These are phyloP conservation scores for Epizoanthus illoricatus DNA, from an alignment of 92 coral and sea anemone genomes.

Conservation along the genomic window DNA sequence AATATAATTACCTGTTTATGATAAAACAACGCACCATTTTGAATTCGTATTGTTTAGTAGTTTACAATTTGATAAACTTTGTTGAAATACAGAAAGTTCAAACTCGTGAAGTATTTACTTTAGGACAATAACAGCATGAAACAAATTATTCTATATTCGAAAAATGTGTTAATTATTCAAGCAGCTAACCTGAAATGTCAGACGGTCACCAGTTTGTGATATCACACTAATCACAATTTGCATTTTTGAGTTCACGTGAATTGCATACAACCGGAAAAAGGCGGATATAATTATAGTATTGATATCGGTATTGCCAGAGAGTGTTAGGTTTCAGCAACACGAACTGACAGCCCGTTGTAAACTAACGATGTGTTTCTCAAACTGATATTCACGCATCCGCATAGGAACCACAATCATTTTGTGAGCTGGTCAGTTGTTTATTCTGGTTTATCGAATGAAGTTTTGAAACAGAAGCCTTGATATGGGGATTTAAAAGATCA, in stretches of 20 bases:
- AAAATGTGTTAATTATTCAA: slow-evolving; percentile 3
- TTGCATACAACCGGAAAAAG: slow-evolving; percentile 16
- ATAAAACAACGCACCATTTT: background rate
- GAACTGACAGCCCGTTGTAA: too few species aligned
- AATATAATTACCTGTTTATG: background rate
- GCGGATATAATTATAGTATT: too few species aligned
- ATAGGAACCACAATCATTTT: too few species aligned
- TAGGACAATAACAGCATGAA: slow-evolving; percentile 14
- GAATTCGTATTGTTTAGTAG: background rate
- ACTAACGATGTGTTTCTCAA: too few species aligned
- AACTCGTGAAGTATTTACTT: background rate
- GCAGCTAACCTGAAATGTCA: slow-evolving; percentile 8
- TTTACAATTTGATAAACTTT: slow-evolving; percentile 5
- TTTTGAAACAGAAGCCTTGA: too few species aligned
- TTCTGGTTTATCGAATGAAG: too few species aligned
- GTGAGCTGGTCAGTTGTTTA: too few species aligned
- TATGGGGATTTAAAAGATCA: too few species aligned
- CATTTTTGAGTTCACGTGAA: background rate
- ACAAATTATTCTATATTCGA: background rate
- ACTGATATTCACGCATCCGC: too few species aligned
- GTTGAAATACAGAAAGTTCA: slow-evolving; percentile 3
- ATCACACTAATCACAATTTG: background rate
- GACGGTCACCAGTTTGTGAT: background rate
- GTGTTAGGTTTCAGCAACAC: too few species aligned
- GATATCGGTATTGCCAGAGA: too few species aligned